Percentiles rank a stretch among this genome's conserved stretches.
Evolutionary conservation across 64 coral and sea anemone species (phyloP).

Genomic region (Cladopsammia gracilis): DNA sequence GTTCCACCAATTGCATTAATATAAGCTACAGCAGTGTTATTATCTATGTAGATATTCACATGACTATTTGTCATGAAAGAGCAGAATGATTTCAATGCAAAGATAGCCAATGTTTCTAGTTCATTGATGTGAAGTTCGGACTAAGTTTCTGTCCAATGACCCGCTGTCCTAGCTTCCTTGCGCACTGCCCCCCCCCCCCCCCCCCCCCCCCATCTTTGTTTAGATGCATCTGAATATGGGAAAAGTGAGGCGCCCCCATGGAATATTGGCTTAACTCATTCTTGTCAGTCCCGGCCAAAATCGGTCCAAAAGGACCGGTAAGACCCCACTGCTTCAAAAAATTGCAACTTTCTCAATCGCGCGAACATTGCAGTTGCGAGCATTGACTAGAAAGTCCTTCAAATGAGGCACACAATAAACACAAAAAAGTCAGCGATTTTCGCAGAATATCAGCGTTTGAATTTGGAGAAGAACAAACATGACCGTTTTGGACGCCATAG

Average conservation of each 20-base stretch:
- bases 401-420: no score
- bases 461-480: no score
- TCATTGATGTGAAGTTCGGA: slow-evolving; percentile 6
- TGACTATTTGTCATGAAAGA: neutral
- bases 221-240: slow-evolving; percentile 28
- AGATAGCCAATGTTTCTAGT: slow-evolving; percentile 7
- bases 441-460: no score
- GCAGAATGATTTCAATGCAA: slow-evolving; percentile 32
- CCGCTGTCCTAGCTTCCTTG: neutral
- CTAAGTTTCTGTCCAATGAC: neutral
- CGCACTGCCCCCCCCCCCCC: slow-evolving; percentile 12
- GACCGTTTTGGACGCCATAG: no score
- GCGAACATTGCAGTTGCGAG: no score
- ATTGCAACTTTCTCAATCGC: no score
- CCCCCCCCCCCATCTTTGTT: slow-evolving; percentile 13
- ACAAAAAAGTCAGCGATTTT: no score
- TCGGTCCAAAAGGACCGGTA: no score
- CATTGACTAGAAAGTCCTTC: no score
- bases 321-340: no score
- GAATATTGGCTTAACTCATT: slow-evolving; percentile 4
- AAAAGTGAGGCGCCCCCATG: neutral
- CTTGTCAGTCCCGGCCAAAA: no score
- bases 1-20: slow-evolving; percentile 22
- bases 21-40: slow-evolving; percentile 13
- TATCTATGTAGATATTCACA: neutral